Evolutionary conservation across 2,797 vertebrate genomes (phyloP), one percentile per base, ranked within the genome.

Genomic region (Siniperca scherzeri): DNA sequence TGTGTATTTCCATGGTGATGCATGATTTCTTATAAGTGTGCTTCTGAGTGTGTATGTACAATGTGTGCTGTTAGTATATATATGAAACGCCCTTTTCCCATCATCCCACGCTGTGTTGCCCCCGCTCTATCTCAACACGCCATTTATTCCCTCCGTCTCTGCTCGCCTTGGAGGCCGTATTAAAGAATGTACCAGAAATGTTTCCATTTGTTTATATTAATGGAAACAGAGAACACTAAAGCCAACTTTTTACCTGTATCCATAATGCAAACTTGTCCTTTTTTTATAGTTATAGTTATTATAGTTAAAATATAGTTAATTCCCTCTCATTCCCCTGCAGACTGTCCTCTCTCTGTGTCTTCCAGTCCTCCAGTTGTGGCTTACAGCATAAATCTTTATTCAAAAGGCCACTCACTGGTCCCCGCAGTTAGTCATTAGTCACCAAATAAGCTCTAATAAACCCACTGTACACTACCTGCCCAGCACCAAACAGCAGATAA

Each of bases 131-230:
- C 16, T 22, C 11, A 0, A 69, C 27, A 6, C 21, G 4, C 13
- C 36, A 38, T 55, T 25, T 21, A 19, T 60, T 61, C 21, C 16
- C 64, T 60, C 30, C n/a, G 25, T 38, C 22, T 38, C 14, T 25
- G 48, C 66, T 66, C 7, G 2, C 44, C 22, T 22, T 7, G 4
- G 65, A 77, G 25, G 25, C 21, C 38, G 7, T 3, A 1, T 78
- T 30, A 16, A 66, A 81, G 75, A 86, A 83, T 83, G 79, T 75
- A 83, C 38, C 53, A n/a, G 52, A 75, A 64, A 19, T 59, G 1
- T 62, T 78, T 73, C n/a, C 30, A 30, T 52, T 46, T 68, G 50
- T 71, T 68, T 11, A 44, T 70, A 36, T 68, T 79, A 30, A 64
- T 84, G 61, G 67, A 53, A 70, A 61, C n/a, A 0, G 12, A 73